Percentiles rank a stretch among this genome's conserved stretches.
Conservation (phyloP, 2,888 invertebrate species). For the Polyploca ridens region DNA sequence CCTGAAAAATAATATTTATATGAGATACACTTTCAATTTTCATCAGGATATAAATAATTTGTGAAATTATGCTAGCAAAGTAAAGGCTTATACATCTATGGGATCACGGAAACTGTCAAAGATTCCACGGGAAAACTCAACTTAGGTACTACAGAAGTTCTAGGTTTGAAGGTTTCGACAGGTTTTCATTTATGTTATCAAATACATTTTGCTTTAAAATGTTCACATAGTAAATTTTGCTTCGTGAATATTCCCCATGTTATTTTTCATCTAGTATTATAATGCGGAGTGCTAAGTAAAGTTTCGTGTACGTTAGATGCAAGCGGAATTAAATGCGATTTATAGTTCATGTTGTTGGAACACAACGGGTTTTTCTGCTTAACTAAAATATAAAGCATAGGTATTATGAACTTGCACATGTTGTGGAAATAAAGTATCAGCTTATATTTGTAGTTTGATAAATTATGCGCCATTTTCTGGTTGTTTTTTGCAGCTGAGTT, state of each 20-base stretch:
- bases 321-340: slow-evolving; percentile 23
- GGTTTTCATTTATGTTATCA: background rate
- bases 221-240: background rate
- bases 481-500: too few relatives aligned
- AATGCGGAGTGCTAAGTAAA: slow-evolving; percentile 26
- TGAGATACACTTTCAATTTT: background rate
- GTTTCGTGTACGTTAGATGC: slow-evolving; percentile 30
- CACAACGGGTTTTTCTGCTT: slow-evolving; percentile 23
- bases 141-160: background rate
- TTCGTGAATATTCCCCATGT: background rate
- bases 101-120: too few relatives aligned
- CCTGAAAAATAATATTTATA: background rate
- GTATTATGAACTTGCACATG: slow-evolving; percentile 15
- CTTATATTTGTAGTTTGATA: too few relatives aligned
- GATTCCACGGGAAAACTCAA: too few relatives aligned
- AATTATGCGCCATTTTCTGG: too few relatives aligned
- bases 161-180: background rate
- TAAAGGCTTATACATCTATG: too few relatives aligned
- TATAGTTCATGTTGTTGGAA: slow-evolving; percentile 17
- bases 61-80: too few relatives aligned
- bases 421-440: background rate
- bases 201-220: background rate
- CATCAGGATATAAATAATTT: background rate
- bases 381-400: slow-evolving; percentile 25
- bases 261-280: slow-evolving; percentile 11